Evolutionary conservation across 2,888 invertebrate species (phyloP).

Genomic region (Diarsia mendica): DNA sequence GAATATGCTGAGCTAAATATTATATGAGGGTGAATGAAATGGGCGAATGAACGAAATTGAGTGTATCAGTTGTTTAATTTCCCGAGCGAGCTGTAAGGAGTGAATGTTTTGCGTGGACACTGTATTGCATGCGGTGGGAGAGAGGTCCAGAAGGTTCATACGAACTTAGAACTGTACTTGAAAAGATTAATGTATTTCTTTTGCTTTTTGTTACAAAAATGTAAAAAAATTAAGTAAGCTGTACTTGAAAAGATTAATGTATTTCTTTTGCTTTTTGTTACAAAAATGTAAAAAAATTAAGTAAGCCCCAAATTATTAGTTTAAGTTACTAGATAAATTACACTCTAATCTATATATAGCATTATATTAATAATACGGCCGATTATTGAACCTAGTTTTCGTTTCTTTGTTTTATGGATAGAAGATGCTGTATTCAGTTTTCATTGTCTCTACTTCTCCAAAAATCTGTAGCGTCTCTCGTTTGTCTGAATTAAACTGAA

Average conservation of each 20-base stretch:
- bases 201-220: no score
- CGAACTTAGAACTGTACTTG: not conserved
- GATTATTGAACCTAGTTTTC: no score
- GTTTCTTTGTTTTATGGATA: not conserved
- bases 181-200: no score
- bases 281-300: no score
- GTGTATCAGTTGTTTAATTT: conserved; percentile 51
- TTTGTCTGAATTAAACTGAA: conserved; percentile 21
- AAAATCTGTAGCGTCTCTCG: not conserved
- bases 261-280: no score
- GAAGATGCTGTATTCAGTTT: not conserved
- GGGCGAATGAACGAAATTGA: conserved; percentile 21
- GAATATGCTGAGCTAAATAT: conserved; percentile 36
- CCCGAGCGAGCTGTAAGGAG: conserved; percentile 40
- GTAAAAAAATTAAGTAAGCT: no score
- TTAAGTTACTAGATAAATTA: no score
- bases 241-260: no score
- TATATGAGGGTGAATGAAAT: conserved; percentile 25
- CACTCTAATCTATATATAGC: no score
- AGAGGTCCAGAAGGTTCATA: conserved; percentile 10
- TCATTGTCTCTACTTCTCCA: not conserved
- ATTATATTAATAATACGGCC: no score
- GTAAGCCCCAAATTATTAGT: no score
- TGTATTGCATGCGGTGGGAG: not conserved
- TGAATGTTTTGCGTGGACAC: conserved; percentile 26